Base-by-base conservation (phyloP, 2,797 vertebrate genomes). In the Caiman crocodilus region DNA sequence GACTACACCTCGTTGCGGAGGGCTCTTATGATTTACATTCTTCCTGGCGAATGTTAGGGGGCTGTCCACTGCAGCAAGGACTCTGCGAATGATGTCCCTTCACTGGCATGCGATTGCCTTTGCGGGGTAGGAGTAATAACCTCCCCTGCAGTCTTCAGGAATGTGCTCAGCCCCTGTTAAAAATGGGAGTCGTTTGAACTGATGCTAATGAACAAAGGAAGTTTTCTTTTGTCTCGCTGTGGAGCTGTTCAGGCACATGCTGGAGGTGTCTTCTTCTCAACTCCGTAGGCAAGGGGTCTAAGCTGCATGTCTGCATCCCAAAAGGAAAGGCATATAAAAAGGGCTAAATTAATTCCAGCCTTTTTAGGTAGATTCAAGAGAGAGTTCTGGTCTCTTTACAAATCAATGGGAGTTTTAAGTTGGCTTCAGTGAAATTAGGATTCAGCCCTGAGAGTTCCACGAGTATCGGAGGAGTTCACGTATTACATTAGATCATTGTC, bases 401-500 rank as follows among this genome's bases (percentile, higher is more conserved):
- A 20, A 18, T 42, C 25, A 50, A 60, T 61, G 20, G 30, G 17
- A 15, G 61, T 77, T 79, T 73, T 16, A 42, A 87, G 82, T 13
- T 7, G 74, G 61, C 13, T 87, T 76, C 15, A 26, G 18, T 32
- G 74, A 88, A 71, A 65, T 2, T 0, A 5, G 78, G 58, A 26
- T 25, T 58, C 76, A 77, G 28, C 17, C 32, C 0, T 9, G 8
- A 0, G 1, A n/a, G 50, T 6, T 3, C 55, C 21, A 64, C 81
- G 32, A 18, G 58, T 30, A 28, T 63, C 32, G 8, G 21, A 32
- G 75, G 64, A 35, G 26, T 71, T 58, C 55, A 76, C 73, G 20
- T 76, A 60, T 63, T 17, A 32, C 11, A 5, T 0, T 42, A 23
- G 64, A 64, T 64, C 63, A 35, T 11, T 35, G 57, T 35, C 67